Percentiles rank a stretch among this genome's conserved stretches.
These are phyloP conservation scores for Xiphorhynchus erythropygius DNA, from an alignment of 2,797 vertebrate species.

Conservation along the genomic window DNA sequence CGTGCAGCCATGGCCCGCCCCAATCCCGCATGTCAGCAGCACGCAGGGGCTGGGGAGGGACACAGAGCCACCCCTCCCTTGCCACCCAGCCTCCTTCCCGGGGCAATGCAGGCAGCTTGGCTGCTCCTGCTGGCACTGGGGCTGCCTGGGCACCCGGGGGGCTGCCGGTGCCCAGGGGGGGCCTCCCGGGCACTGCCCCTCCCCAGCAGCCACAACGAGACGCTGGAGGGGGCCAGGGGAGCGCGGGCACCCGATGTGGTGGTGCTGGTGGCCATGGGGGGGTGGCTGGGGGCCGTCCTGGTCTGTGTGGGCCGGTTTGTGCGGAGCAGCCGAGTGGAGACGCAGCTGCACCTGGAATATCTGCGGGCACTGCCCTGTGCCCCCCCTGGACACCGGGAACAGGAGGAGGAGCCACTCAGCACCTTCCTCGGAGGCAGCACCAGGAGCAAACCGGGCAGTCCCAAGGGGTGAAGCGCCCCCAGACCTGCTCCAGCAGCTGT, in stretches of 20 bases:
- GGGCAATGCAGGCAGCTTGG: neutral
- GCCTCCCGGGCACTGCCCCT: constrained; percentile 42
- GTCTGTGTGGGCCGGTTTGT: constrained; percentile 82
- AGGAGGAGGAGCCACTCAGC: neutral
- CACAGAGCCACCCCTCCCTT: neutral
- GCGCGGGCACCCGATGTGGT: constrained; percentile 63
- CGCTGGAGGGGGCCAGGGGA: constrained; percentile 67
- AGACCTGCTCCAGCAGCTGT: neutral
- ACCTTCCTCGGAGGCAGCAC: neutral
- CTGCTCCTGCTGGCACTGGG: constrained; percentile 65
- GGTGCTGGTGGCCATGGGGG: constrained; percentile 83
- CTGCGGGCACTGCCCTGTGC: constrained; percentile 77
- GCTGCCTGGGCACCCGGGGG: constrained; percentile 52
- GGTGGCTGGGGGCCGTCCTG: constrained; percentile 83
- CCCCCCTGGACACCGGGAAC: neutral
- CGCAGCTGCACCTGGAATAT: constrained; percentile 79
- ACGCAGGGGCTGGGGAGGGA: neutral
- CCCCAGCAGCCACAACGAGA: neutral
- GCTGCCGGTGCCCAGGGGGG: constrained; percentile 75
- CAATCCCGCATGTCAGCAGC: neutral
- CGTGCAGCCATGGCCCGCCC: fast-evolving
- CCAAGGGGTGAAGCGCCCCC: neutral
- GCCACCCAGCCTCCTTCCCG: fast-evolving
- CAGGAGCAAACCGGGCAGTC: neutral
- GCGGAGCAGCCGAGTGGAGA: constrained; percentile 79